These are phyloP conservation scores for Pontoporia blainvillei DNA, from an alignment of 2,113 vertebrate species.

Conservation along the genomic window DNA sequence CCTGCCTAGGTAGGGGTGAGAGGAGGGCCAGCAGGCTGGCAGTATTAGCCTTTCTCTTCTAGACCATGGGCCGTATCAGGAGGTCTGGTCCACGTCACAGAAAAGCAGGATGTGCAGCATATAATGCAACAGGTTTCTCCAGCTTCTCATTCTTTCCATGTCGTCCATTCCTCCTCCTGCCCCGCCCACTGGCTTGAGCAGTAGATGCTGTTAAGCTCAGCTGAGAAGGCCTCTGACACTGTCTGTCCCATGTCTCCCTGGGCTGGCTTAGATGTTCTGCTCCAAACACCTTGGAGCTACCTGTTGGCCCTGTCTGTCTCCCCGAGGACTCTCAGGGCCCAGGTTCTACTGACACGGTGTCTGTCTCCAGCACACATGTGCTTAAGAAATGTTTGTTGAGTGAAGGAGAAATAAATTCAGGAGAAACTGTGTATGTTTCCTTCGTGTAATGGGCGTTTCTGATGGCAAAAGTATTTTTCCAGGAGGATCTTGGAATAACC, in stretches of 20 bases:
- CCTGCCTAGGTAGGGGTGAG: too few species aligned
- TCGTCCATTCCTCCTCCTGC: neutral
- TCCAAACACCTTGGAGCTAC: neutral
- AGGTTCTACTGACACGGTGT: neutral
- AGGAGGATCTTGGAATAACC: neutral
- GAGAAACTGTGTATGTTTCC: neutral
- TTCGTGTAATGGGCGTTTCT: neutral
- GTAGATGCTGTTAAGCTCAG: neutral
- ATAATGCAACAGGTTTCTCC: neutral
- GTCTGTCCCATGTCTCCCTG: neutral
- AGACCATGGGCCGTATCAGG: neutral
- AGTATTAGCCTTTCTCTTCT: neutral
- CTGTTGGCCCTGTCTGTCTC: neutral
- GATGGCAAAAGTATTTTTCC: slow-evolving; percentile 20
- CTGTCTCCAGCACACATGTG: neutral
- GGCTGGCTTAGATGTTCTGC: neutral
- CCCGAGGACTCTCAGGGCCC: neutral
- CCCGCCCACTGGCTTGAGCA: neutral
- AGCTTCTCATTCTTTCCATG: neutral
- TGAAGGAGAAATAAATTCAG: neutral
- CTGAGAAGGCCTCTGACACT: neutral
- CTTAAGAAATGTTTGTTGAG: neutral
- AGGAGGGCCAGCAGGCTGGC: too few species aligned
- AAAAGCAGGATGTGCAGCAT: neutral
- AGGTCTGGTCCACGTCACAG: neutral